Base-by-base conservation (phyloP, 2,113 vertebrate genomes). In the Puma concolor region DNA sequence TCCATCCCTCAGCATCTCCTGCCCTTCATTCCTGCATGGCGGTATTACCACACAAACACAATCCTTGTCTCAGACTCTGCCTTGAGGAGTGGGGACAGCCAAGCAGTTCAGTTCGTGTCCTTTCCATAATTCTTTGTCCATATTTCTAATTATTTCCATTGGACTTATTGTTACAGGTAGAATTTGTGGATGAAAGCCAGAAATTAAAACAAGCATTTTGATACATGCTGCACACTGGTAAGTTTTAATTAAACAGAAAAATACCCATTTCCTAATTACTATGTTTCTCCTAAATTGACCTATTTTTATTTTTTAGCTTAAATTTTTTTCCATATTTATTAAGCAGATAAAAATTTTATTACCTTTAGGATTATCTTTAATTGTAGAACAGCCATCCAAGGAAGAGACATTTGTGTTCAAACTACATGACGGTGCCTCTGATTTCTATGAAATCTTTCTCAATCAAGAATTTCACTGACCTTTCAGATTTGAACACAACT, bases 391-490 rank as follows among this genome's bases (percentile, higher is more conserved):
- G 13, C 3, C n/a, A 95, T 67, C 38, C 12, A 94, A 79, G 81
- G 48, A 90, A 91, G 25, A 79, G 66, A 44, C 52, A 84, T 63
- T 81, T 86, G 44, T 89, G 52, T 66, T 27, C 64, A 80, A 69
- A 86, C 31, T 91, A 31, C 50, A 71, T 67, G 27, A 77, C 10
- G 50, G 14, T 60, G 8, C 17, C 14, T 86, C 64, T 79, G 17
- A 66, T 84, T 94, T 95, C 15, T 54, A 72, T 50, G 15, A 94
- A 94, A 84, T 91, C 4, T 84, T 97, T 79, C 21, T 85, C 27
- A 60, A n/a, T 17, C 6, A 84, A 90, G 60, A 91, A 76, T 88
- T 97, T 66, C 33, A 84, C 48, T 94, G 88, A 85, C 25, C 9
- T 93, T 92, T 97, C n/a, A 93, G 64, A 80, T 2, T 29, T 19